Conservation (phyloP, 30 jellyfish, hydroid and myxozoan species). For the Clytia hemisphaerica region DNA sequence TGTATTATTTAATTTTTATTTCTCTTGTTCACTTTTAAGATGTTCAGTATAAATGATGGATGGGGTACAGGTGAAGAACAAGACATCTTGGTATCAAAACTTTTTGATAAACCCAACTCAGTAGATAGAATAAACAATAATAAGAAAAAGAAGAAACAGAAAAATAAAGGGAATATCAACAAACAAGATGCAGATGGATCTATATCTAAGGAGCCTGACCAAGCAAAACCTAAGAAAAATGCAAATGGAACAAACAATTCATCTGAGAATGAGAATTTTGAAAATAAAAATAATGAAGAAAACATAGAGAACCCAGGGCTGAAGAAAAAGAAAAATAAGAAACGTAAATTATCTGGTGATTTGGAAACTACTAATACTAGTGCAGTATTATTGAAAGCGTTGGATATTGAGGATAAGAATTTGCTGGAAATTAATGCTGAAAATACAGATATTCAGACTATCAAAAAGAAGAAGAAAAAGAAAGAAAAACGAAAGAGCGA, state of each 20-base stretch:
- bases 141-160: background rate
- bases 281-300: background rate
- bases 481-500: background rate
- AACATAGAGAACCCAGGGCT: background rate
- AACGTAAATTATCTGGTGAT: too few relatives aligned
- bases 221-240: too few relatives aligned
- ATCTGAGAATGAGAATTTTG: too few relatives aligned
- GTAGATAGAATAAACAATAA: background rate
- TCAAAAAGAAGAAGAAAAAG: background rate
- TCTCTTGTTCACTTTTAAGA: too few relatives aligned
- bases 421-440: background rate
- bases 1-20: too few relatives aligned
- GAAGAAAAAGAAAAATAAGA: too few relatives aligned
- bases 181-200: too few relatives aligned
- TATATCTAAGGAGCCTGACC: too few relatives aligned
- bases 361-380: too few relatives aligned
- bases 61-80: slow-evolving; percentile 16
- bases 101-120: background rate
- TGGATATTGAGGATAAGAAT: background rate
- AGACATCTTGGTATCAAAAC: slow-evolving; percentile 6
- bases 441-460: background rate
- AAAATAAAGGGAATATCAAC: background rate
- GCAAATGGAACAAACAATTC: too few relatives aligned
- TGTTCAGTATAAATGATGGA: slow-evolving; percentile 8
- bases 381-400: too few relatives aligned